These are phyloP conservation scores for Glareola pratincola DNA, from an alignment of 2,113 vertebrate genomes.

Conservation along the genomic window DNA sequence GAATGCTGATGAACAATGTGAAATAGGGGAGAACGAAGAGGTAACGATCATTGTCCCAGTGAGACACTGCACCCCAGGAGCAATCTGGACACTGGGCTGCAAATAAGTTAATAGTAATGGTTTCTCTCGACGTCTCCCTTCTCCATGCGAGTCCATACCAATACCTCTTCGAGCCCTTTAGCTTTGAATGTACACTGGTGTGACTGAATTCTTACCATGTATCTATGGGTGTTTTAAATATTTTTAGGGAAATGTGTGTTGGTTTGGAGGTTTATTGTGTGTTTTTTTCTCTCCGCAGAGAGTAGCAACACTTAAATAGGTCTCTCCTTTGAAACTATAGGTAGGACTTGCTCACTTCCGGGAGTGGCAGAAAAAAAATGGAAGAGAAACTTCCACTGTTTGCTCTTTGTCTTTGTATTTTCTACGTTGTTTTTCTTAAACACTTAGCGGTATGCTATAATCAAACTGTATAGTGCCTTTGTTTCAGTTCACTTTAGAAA, in stretches of 20 bases:
- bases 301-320: neutral
- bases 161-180: neutral
- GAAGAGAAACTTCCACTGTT: neutral
- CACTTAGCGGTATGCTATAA: neutral
- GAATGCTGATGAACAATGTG: neutral
- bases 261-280: too few species aligned
- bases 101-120: neutral
- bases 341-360: neutral
- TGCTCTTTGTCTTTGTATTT: neutral
- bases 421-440: neutral
- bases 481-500: neutral
- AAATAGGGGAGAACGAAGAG: neutral
- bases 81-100: neutral
- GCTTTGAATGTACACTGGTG: neutral
- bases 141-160: fast-evolving
- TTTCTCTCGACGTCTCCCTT: too few species aligned
- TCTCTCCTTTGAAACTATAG: neutral
- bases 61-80: neutral
- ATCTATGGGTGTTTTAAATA: neutral
- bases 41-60: too few species aligned
- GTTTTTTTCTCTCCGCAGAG: neutral
- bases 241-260: neutral
- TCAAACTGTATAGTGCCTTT: neutral
- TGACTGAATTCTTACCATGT: neutral
- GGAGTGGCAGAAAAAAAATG: neutral